phyloP scores from a whole-genome alignment of 2,888 invertebrate genomes.

The Aphodius sticticus region DNA sequence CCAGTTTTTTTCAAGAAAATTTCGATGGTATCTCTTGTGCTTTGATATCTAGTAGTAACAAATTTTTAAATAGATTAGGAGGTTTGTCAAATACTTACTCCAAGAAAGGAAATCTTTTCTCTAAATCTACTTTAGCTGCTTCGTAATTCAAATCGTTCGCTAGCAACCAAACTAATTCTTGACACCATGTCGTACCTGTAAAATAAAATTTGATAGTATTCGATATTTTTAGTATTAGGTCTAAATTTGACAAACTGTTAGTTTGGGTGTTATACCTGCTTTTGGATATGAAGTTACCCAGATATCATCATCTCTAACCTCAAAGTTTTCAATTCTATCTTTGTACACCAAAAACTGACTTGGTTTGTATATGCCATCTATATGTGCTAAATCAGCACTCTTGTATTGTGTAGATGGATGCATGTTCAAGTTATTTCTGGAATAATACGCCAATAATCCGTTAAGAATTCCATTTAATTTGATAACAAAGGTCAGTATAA shows the following conservation, averaged over 20 bases:
- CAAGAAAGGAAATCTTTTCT: constrained; percentile 75
- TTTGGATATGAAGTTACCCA: constrained; percentile 37
- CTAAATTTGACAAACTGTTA: not conserved
- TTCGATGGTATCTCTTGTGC: too few species aligned
- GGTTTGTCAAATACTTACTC: constrained; percentile 61
- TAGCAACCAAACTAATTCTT: constrained; percentile 74
- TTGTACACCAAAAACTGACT: constrained; percentile 18
- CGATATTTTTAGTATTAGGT: not conserved
- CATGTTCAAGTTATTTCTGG: not conserved
- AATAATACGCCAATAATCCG: too few species aligned
- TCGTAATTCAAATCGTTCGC: constrained; percentile 67
- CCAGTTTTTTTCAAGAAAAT: not conserved
- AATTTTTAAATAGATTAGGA: not conserved
- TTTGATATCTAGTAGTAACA: too few species aligned
- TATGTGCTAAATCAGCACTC: not conserved
- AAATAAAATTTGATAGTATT: not conserved
- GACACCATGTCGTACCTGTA: constrained; percentile 75
- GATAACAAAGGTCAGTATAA: too few species aligned
- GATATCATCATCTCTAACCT: constrained; percentile 38
- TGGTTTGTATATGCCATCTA: constrained; percentile 26
- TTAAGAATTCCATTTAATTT: too few species aligned
- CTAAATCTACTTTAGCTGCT: constrained; percentile 62
- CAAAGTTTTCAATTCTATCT: constrained; percentile 35
- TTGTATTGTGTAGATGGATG: not conserved
- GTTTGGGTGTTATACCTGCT: constrained; percentile 32